Conservation (phyloP, 2,113 vertebrate genomes). For the Ondatra zibethicus region DNA sequence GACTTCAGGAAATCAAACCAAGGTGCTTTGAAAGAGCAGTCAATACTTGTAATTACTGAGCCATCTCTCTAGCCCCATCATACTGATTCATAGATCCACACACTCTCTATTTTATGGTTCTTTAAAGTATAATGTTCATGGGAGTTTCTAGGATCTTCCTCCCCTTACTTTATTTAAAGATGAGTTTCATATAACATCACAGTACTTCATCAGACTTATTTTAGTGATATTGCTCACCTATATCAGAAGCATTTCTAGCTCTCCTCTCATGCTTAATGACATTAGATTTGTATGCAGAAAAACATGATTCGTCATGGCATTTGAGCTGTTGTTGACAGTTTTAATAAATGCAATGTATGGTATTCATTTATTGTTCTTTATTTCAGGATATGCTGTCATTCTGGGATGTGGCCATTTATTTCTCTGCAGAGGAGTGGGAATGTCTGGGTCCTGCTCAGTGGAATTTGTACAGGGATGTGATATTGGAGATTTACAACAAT, state of each 20-base stretch:
- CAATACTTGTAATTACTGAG: neutral
- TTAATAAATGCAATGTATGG: neutral
- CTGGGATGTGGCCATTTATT: neutral
- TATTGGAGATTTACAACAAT: neutral
- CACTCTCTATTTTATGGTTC: neutral
- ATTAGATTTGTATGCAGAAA: neutral
- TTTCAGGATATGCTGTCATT: neutral
- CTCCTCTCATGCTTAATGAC: neutral
- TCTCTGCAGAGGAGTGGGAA: slow-evolving; percentile 6
- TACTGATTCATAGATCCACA: neutral
- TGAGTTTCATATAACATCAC: neutral
- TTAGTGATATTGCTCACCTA: neutral
- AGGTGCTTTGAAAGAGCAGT: neutral
- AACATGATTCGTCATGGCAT: neutral
- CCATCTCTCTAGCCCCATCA: neutral
- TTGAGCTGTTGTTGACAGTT: neutral
- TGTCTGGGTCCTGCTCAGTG: neutral
- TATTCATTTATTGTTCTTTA: neutral
- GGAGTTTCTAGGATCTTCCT: neutral
- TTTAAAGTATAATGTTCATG: neutral
- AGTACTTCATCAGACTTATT: neutral
- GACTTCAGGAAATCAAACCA: neutral
- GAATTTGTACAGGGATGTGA: neutral
- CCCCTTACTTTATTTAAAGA: neutral
- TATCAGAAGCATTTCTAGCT: neutral